Base-by-base conservation (phyloP, 2,113 vertebrate species). In the Scophthalmus maximus region DNA sequence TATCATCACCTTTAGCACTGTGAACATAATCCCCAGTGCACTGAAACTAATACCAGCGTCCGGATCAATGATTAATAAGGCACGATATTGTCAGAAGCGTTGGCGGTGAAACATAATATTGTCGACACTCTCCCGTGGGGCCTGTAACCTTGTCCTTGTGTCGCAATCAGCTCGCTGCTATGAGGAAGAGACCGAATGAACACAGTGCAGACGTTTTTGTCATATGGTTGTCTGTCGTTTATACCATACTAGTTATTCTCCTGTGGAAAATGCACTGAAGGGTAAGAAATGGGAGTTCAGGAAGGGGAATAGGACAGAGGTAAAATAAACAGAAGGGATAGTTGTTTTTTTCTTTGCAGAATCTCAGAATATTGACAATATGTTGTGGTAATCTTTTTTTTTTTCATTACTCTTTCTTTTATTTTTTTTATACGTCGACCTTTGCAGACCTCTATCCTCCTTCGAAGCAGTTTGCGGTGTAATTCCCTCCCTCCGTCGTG, bases 31-130 rank as follows among this genome's bases (percentile, higher is more conserved):
- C 79, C 73, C 83, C 74, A 47, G 76, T 65, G 76, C 60, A 77
- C 40, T 77, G 88, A 88, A 88, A 86, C 84, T n/a, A 81, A 91
- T 74, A 88, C 90, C 88, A 85, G 87, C 65, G 57, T 69, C 81
- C 79, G 73, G 72, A 89, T 93, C 88, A 93, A 92, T 93, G 83
- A 94, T 93, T 93, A 89, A 92, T 92, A 92, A 86, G 88, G 83
- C 76, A 64, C 74, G 73, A 73, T 75, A 84, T 84, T 85, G 86
- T 88, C 73, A 42, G 62, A 82, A 83, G 82, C 70, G 22, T 63
- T 42, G 42, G 61, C 73, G 66, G 56, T 69, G 87, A 84, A 91
- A 89, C 84, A 61, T 68, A 81, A 93, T 86, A 90, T 72, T 34
- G 29, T 55, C 3, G 38, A 68, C 66, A 58, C 63, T 26, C 61